A percentile compares a stretch with the other conserved stretches of the same genome.
Conservation (phyloP, 2,888 invertebrate genomes). For the Troides helena region DNA sequence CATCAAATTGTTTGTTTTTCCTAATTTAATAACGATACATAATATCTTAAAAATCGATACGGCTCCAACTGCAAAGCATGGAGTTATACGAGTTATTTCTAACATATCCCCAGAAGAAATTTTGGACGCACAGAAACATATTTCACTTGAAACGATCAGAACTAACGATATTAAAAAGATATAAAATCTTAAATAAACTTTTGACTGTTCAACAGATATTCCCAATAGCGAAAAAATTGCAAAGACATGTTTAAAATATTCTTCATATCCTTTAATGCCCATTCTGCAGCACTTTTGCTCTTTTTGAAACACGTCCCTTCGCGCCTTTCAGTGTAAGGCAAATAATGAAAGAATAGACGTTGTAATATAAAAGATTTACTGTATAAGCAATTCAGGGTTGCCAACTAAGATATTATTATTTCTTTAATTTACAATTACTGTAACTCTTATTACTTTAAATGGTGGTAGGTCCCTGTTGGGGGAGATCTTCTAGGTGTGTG, state of each 20-base stretch:
- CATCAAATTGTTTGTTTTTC: slow-evolving; percentile 46
- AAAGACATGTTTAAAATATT: slow-evolving; percentile 53
- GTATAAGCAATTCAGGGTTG: background rate
- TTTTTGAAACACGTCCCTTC: background rate
- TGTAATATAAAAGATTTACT: background rate
- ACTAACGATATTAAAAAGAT: slow-evolving; percentile 37
- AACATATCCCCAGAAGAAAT: slow-evolving; percentile 56
- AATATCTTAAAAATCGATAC: slow-evolving; percentile 50
- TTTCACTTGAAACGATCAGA: slow-evolving; percentile 45
- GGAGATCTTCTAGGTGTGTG: too few species aligned
- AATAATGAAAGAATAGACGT: background rate
- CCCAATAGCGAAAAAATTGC: slow-evolving; percentile 48
- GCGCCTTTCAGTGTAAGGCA: background rate
- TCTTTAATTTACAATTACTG: too few species aligned
- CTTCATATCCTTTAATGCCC: slow-evolving; percentile 48
- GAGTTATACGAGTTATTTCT: slow-evolving; percentile 55
- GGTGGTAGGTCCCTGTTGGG: too few species aligned
- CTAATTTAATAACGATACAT: slow-evolving; percentile 36
- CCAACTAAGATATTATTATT: background rate
- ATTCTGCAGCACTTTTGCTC: slow-evolving; percentile 28
- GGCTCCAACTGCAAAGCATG: slow-evolving; percentile 52
- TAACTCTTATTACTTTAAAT: too few species aligned
- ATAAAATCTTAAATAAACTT: slow-evolving; percentile 44
- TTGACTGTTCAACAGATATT: slow-evolving; percentile 45
- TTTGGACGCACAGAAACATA: slow-evolving; percentile 48